phyloP scores from a whole-genome alignment of 2,888 invertebrate genomes.

The Steromphala cineraria region DNA sequence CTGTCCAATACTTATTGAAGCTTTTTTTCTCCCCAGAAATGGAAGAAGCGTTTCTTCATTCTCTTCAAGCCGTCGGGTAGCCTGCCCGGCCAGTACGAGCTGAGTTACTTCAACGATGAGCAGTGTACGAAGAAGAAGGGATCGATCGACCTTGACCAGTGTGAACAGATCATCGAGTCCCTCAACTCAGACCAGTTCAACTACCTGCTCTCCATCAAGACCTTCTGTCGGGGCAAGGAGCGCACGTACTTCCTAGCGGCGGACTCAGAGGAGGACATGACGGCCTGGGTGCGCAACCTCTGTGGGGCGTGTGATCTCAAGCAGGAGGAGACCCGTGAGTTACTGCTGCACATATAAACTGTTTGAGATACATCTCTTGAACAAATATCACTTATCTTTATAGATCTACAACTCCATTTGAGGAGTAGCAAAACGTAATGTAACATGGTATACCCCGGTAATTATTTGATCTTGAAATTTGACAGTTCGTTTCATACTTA shows the following conservation, averaged over 20 bases:
- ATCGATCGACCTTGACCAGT: constrained; percentile 91
- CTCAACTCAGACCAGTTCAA: constrained; percentile 69
- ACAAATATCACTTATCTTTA: too few relatives aligned
- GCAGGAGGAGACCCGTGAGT: constrained; percentile 66
- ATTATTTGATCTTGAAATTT: too few relatives aligned
- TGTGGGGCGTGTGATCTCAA: constrained; percentile 89
- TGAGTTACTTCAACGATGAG: constrained; percentile 92
- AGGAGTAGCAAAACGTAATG: too few relatives aligned
- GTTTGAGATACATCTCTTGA: too few relatives aligned
- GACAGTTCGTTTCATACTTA: too few relatives aligned
- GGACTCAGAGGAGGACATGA: constrained; percentile 93
- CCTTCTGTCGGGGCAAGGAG: constrained; percentile 77
- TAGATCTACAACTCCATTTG: too few relatives aligned
- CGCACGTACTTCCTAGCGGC: constrained; percentile 94
- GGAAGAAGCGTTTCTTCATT: constrained; percentile 96
- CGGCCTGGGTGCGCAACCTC: constrained; percentile 94
- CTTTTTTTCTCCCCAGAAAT: constrained; percentile 82
- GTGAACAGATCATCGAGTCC: constrained; percentile 87
- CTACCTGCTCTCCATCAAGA: constrained; percentile 70
- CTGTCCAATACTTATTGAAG: too few relatives aligned
- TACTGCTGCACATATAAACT: too few relatives aligned
- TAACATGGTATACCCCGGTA: too few relatives aligned
- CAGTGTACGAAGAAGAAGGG: constrained; percentile 71
- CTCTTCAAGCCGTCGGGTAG: constrained; percentile 89
- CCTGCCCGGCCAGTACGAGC: constrained; percentile 93